These are phyloP conservation scores for rabbit (Oryctolagus cuniculus) DNA, from an alignment of 2,113 vertebrate genomes.

Conservation along the genomic window mOryCun1.1 NC_091432.1:32888501-32889000, in stretches of 20 bases:
- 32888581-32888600: neutral
- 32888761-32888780: conserved; percentile 87
- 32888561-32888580: neutral
- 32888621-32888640: too few relatives aligned
- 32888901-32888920: neutral
- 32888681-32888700: conserved; percentile 91
- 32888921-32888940: too few relatives aligned
- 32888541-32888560: neutral
- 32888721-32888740: conserved; percentile 91
- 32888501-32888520: too few relatives aligned
- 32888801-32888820: conserved; percentile 93
- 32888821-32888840: conserved; percentile 91
- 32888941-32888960: too few relatives aligned
- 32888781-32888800: conserved; percentile 92
- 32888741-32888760: conserved; percentile 91
- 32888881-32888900: neutral
- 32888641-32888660: neutral
- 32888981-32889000: too few relatives aligned
- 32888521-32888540: too few relatives aligned
- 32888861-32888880: conserved; percentile 85
- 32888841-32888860: conserved; percentile 91
- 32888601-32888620: neutral
- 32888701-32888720: conserved; percentile 91
- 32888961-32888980: too few relatives aligned
- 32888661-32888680: neutral